Base-by-base conservation (phyloP, 2,113 vertebrate genomes). In the Boleophthalmus pectinirostris region DNA sequence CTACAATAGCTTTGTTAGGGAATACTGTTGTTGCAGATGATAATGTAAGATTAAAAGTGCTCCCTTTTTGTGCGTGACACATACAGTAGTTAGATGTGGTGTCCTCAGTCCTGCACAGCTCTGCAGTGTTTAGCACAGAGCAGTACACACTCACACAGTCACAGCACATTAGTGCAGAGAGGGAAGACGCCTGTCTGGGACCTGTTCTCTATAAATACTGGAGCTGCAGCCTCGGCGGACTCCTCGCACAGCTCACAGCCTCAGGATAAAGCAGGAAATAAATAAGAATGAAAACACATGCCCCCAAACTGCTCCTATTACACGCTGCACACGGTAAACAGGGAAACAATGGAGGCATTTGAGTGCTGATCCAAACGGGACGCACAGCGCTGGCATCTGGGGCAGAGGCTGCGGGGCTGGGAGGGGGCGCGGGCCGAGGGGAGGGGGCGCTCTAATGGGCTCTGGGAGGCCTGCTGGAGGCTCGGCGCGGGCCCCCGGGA, bases 381-480 rank as follows among this genome's bases (percentile, higher is more conserved):
- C 38, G 47, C 72, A 85, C 77, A 90, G 82, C 85, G n/a, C 82
- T 80, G 90, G 87, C 88, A 90, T 91, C 88, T 68, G 83, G 86
- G 89, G 88, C 87, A 84, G 78, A 82, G 85, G 82, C 85, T 90
- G 83, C 70, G 75, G 88, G 88, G 88, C 82, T 87, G 81, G 85
- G 88, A 82, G 78, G 82, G 79, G 80, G 85, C 78, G 29, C 45
- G 51, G 71, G 73, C 58, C 69, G 77, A 74, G 81, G 72, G 82
- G 72, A 77, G 77, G 80, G 80, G 84, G 84, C 85, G 84, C 84
- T 92, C 84, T 94, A 93, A 93, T 92, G 91, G 93, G 89, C 86
- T 92, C 35, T 49, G 88, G 88, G 91, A 91, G 86, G 83, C 75
- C 86, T 91, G 29, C 53, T 87, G 87, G 91, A 91, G 86, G 83